A percentile compares a stretch with the other conserved stretches of the same genome.
Evolutionary conservation across 2,797 vertebrate genomes (phyloP).

Genomic region (Amphiprion clarkii): DNA sequence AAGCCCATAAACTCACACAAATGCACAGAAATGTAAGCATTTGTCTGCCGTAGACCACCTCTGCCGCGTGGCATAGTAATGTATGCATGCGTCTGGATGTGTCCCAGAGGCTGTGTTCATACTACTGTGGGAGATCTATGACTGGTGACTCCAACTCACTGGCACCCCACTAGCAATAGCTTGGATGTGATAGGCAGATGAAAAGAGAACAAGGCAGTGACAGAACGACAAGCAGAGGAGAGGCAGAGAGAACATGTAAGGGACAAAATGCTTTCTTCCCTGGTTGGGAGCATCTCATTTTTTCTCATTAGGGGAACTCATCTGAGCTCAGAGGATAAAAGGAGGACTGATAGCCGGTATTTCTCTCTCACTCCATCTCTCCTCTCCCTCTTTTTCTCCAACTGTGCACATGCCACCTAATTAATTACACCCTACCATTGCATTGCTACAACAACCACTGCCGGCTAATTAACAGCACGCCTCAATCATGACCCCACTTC

Average conservation of each 20-base stretch:
- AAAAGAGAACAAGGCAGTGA: conserved; percentile 77
- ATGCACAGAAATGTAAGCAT: conserved; percentile 7
- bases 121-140: conserved; percentile 64
- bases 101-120: conserved; percentile 60
- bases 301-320: conserved; percentile 82
- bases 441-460: conserved; percentile 81
- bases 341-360: conserved; percentile 73
- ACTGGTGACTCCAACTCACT: conserved; percentile 63
- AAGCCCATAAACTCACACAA: conserved; percentile 7
- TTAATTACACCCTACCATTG: conserved; percentile 82
- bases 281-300: conserved; percentile 78
- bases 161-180: conserved; percentile 72
- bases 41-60: background rate
- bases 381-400: conserved; percentile 71
- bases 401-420: conserved; percentile 81
- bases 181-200: conserved; percentile 76
- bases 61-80: conserved; percentile 36
- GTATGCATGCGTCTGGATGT: conserved; percentile 43
- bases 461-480: conserved; percentile 81
- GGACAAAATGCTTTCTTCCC: conserved; percentile 81
- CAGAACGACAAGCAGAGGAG: conserved; percentile 72
- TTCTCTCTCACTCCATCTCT: conserved; percentile 60
- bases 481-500: conserved; percentile 80
- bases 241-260: conserved; percentile 79
- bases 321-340: conserved; percentile 81